Evolutionary conservation across 1,140 invertebrate genomes (phyloP).

Genomic region (Panonychus citri): DNA sequence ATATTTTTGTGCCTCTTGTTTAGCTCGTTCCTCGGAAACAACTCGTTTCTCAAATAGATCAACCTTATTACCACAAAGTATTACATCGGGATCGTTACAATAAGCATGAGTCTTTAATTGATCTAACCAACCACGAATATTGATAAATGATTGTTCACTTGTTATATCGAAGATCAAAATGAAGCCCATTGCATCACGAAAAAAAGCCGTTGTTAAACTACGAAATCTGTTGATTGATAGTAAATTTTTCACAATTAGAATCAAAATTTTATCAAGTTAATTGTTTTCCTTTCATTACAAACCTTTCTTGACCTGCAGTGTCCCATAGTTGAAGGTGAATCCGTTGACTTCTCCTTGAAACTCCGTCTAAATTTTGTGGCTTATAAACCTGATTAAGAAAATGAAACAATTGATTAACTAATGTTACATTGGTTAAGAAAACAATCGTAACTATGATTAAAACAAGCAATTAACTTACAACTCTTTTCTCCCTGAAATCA

Average conservation of each 20-base stretch:
- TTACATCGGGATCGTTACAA: constrained; percentile 77
- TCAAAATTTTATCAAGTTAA: neutral
- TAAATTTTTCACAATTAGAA: too few species aligned
- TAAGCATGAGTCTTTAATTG: constrained; percentile 80
- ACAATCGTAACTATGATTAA: too few species aligned
- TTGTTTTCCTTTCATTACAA: neutral
- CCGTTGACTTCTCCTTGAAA: constrained; percentile 46
- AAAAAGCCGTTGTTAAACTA: constrained; percentile 85
- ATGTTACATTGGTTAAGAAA: neutral
- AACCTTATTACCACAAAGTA: constrained; percentile 81
- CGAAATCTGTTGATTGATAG: constrained; percentile 48
- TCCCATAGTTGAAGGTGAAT: constrained; percentile 86
- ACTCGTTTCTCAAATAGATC: constrained; percentile 57
- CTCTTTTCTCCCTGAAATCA: constrained; percentile 82
- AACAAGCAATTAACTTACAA: constrained; percentile 42
- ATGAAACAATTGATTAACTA: neutral
- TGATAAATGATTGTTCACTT: constrained; percentile 80
- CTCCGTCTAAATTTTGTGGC: constrained; percentile 27
- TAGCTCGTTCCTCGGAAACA: constrained; percentile 50
- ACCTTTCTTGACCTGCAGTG: constrained; percentile 39
- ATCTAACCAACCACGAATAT: constrained; percentile 85
- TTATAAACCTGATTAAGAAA: constrained; percentile 40
- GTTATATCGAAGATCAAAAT: constrained; percentile 84
- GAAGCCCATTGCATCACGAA: constrained; percentile 96
- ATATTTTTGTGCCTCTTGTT: constrained; percentile 57